Conservation (phyloP, 2,888 invertebrate species). For the Campoletis raptor region DNA sequence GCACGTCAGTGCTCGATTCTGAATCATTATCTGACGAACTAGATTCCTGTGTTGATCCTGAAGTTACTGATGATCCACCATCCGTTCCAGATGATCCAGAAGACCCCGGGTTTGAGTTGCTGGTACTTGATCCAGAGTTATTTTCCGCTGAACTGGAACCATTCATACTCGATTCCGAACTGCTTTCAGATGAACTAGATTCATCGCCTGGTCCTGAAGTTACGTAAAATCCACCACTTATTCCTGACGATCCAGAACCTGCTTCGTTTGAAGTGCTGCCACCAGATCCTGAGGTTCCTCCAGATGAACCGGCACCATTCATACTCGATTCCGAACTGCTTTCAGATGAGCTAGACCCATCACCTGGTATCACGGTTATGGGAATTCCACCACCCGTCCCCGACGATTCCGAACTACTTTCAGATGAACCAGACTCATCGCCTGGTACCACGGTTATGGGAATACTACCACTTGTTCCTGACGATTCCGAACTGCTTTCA, state of each 20-base stretch:
- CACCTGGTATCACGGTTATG: neutral
- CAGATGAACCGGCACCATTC: neutral
- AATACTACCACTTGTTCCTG: neutral
- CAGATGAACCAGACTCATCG: neutral
- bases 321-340: neutral
- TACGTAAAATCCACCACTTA: too few species aligned
- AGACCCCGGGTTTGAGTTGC: neutral
- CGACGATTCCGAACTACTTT: neutral
- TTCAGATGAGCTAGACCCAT: neutral
- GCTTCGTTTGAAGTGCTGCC: neutral
- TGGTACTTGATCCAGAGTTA: neutral
- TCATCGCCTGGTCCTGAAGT: neutral
- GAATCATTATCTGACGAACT: too few species aligned
- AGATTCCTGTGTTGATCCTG: too few species aligned
- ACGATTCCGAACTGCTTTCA: neutral
- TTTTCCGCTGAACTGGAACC: neutral
- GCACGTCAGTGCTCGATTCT: too few species aligned
- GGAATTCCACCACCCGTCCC: neutral
- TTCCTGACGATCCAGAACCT: neutral
- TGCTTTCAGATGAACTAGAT: neutral
- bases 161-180: neutral
- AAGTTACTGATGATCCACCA: neutral
- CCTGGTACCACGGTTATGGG: neutral
- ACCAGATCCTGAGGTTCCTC: slow-evolving; percentile 2
- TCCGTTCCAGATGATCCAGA: neutral